Percentiles rank a stretch among this genome's conserved stretches.
Evolutionary conservation across 2,888 invertebrate genomes (phyloP).

Genomic region (Tachina lurida): DNA sequence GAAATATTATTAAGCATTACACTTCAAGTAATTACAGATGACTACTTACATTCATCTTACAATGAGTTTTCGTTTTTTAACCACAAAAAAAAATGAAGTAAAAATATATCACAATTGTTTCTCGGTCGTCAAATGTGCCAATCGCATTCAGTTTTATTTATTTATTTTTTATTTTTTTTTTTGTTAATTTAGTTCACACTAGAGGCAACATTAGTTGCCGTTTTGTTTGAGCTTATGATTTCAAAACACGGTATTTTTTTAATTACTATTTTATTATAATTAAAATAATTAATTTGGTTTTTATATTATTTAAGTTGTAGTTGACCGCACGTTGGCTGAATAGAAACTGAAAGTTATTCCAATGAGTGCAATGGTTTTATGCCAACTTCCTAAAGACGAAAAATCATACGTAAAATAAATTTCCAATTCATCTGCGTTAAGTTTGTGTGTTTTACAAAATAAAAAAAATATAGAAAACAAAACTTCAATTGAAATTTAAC

Average conservation of each 20-base stretch:
- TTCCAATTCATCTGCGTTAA: conserved; percentile 35
- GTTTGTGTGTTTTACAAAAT: conserved; percentile 27
- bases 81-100: neutral
- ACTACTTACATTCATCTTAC: conserved; percentile 65
- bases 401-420: conserved; percentile 39
- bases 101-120: conserved; percentile 42
- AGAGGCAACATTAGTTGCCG: conserved; percentile 39
- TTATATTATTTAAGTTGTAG: conserved; percentile 48
- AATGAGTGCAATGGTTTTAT: conserved; percentile 80
- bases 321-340: conserved; percentile 76
- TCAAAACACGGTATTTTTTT: conserved; percentile 1
- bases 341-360: conserved; percentile 81
- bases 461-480: neutral
- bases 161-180: conserved; percentile 11
- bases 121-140: conserved; percentile 1
- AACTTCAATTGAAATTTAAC: conserved; percentile 33
- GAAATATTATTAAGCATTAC: neutral
- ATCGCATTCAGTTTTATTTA: conserved; percentile 2
- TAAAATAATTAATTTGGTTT: conserved; percentile 13
- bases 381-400: conserved; percentile 78
- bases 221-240: conserved; percentile 19
- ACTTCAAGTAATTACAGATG: neutral
- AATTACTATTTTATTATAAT: neutral
- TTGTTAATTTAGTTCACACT: conserved; percentile 11
- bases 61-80: conserved; percentile 15